Conservation (phyloP, 37 sponge, comb jelly and placozoan species). For the Halisarca cf. caerulea region DNA sequence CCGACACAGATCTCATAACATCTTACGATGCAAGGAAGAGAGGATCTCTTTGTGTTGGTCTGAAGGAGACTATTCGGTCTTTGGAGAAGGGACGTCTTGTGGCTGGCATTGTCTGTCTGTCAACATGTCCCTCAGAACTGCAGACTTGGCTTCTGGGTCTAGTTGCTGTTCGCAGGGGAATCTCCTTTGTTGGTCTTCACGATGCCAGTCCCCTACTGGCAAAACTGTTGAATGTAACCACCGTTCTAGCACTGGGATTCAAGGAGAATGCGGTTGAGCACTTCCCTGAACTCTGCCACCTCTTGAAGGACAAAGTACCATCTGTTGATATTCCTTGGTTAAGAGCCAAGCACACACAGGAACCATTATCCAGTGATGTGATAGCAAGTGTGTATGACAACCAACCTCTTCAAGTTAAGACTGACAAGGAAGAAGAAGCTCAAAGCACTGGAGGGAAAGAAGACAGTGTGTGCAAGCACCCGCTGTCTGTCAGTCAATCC, state of each 20-base stretch:
- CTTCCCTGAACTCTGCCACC: slow-evolving; percentile 22
- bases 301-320: slow-evolving; percentile 6
- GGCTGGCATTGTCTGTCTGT: slow-evolving; percentile 64
- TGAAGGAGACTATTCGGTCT: slow-evolving; percentile 48
- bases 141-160: slow-evolving; percentile 51
- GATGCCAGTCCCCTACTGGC: slow-evolving; percentile 36
- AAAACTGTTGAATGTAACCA: slow-evolving; percentile 51
- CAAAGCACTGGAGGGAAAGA: no score
- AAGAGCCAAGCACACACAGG: neutral
- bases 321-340: slow-evolving; percentile 50
- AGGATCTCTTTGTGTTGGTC: slow-evolving; percentile 52
- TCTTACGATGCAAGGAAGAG: slow-evolving; percentile 17
- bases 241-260: slow-evolving; percentile 65
- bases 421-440: no score
- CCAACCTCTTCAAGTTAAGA: no score
- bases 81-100: slow-evolving; percentile 53
- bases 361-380: neutral
- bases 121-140: slow-evolving; percentile 45
- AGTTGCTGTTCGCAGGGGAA: slow-evolving; percentile 42
- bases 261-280: slow-evolving; percentile 33
- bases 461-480: no score
- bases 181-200: slow-evolving; percentile 55
- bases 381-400: no score
- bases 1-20: neutral
- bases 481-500: no score